These are phyloP conservation scores for Empidonax alnorum DNA, from an alignment of 2,113 vertebrate species.

Conservation along the genomic window DNA sequence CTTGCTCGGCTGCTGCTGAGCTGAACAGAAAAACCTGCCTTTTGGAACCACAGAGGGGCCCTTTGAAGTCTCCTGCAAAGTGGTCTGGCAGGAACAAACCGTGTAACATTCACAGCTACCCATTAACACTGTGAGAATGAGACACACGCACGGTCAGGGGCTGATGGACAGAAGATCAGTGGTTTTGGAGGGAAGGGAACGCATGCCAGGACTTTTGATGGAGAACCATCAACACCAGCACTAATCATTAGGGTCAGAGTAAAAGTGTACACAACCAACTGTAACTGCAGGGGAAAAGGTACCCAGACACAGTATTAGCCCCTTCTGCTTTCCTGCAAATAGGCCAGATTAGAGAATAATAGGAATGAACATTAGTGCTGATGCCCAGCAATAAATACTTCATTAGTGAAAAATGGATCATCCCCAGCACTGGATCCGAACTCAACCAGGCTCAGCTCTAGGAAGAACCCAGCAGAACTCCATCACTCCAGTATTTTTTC, in stretches of 20 bases:
- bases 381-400: not conserved
- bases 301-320: not conserved
- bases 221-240: not conserved
- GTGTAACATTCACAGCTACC: not conserved
- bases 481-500: rapidly evolving
- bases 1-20: not conserved
- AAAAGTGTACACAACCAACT: not conserved
- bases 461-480: not conserved
- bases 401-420: not conserved
- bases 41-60: not conserved
- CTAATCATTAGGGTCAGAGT: not conserved
- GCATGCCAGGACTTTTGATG: not conserved
- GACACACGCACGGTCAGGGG: not conserved
- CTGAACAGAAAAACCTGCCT: not conserved
- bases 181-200: not conserved
- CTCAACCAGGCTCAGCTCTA: not conserved
- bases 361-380: not conserved
- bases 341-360: not conserved
- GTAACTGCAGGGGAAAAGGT: not conserved
- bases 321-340: not conserved
- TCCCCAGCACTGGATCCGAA: not conserved
- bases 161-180: not conserved
- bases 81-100: not conserved
- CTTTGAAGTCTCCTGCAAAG: not conserved
- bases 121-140: not conserved